Conservation (phyloP, 2,113 vertebrate genomes). For the Scomber scombrus region DNA sequence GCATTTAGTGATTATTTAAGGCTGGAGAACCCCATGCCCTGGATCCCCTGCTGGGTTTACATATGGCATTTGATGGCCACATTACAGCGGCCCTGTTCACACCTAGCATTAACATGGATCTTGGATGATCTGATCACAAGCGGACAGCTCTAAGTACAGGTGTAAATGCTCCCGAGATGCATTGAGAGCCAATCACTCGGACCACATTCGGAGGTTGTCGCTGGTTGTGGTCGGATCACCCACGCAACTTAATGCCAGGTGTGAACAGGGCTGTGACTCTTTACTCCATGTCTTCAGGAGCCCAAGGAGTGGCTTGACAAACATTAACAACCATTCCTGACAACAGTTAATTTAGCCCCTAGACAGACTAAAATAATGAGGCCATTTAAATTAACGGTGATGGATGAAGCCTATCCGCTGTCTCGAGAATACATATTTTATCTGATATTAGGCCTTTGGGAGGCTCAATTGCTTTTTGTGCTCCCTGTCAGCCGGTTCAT, state of each 20-base stretch:
- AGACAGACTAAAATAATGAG: slow-evolving; percentile 26
- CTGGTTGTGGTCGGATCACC: too few species aligned
- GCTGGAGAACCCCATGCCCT: not conserved
- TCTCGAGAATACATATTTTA: slow-evolving; percentile 36
- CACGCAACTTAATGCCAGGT: too few species aligned
- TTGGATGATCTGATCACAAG: too few species aligned
- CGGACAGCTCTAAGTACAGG: too few species aligned
- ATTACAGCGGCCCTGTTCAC: not conserved
- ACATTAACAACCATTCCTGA: slow-evolving; percentile 34
- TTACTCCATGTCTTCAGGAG: slow-evolving; percentile 17
- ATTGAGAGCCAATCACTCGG: too few species aligned
- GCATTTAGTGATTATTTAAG: slow-evolving; percentile 37
- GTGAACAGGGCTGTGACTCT: not conserved
- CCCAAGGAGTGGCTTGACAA: not conserved
- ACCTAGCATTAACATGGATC: too few species aligned
- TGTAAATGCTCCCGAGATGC: too few species aligned
- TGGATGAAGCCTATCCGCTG: slow-evolving; percentile 3
- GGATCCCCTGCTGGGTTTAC: slow-evolving; percentile 40
- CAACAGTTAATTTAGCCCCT: slow-evolving; percentile 37
- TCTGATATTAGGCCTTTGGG: slow-evolving; percentile 25
- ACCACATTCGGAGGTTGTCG: too few species aligned
- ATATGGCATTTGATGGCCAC: slow-evolving; percentile 44
- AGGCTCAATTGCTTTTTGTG: slow-evolving; percentile 46
- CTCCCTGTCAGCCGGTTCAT: slow-evolving; percentile 44
- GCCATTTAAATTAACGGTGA: slow-evolving; percentile 22